Conservation (phyloP, 2,888 invertebrate genomes). For the Lithophane semibrunnea region DNA sequence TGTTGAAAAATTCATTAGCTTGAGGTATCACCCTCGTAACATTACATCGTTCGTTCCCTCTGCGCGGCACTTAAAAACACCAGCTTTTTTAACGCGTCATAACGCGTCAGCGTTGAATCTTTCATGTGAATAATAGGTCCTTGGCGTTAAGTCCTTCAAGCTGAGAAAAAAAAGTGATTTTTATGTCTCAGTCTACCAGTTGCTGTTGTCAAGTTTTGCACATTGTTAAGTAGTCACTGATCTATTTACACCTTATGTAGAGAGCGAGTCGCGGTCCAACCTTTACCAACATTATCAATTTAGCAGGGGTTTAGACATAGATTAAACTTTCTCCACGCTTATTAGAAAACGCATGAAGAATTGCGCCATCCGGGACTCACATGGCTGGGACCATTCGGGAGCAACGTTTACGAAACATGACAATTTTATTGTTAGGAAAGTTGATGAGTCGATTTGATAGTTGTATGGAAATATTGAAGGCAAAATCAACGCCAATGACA, state of each 20-base stretch:
- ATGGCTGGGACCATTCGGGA: not conserved
- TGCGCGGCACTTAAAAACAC: conserved; percentile 68
- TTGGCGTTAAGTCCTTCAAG: conserved; percentile 14
- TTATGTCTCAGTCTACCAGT: conserved; percentile 1
- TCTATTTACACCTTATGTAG: not conserved
- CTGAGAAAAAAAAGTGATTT: conserved; percentile 6
- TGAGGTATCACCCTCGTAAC: conserved; percentile 74
- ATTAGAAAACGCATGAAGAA: conserved; percentile 33
- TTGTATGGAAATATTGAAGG: conserved; percentile 52
- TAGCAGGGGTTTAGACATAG: not conserved
- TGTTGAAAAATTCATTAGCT: conserved; percentile 69
- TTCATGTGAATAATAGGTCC: conserved; percentile 80
- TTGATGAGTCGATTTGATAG: conserved; percentile 46
- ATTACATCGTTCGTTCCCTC: conserved; percentile 72
- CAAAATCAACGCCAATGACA: conserved; percentile 67
- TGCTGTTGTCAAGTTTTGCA: conserved; percentile 15
- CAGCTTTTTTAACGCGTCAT: conserved; percentile 75
- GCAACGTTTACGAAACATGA: conserved; percentile 21
- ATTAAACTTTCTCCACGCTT: conserved; percentile 12
- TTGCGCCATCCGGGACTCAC: not conserved
- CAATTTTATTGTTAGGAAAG: conserved; percentile 25
- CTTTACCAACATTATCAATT: not conserved
- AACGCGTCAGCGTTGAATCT: conserved; percentile 81
- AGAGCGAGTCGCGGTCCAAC: not conserved
- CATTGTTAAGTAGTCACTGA: not conserved